Conservation (phyloP, 1,140 invertebrate genomes). For the Drosophila burlai region DNA sequence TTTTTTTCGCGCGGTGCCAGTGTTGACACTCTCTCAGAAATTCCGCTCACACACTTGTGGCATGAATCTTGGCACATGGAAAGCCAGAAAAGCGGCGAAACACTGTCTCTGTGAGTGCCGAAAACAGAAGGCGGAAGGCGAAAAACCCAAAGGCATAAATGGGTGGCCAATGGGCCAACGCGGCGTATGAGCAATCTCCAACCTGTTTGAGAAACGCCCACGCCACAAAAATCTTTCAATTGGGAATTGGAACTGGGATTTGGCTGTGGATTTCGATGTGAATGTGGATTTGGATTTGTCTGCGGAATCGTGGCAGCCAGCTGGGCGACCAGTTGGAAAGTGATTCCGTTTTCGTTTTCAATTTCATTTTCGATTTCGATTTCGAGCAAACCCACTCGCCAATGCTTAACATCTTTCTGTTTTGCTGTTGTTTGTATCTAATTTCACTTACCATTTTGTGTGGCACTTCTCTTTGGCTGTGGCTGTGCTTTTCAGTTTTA, state of each 20-base stretch:
- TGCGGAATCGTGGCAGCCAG: constrained; percentile 28
- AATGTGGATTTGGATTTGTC: not conserved
- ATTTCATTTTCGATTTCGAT: constrained; percentile 9
- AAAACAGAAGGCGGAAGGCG: constrained; percentile 35
- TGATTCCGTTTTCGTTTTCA: constrained; percentile 38
- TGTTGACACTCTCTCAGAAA: constrained; percentile 59
- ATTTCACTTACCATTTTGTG: constrained; percentile 65
- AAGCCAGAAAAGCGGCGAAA: constrained; percentile 25
- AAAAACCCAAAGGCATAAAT: constrained; percentile 41
- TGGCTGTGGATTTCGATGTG: not conserved
- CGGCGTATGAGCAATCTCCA: constrained; percentile 73
- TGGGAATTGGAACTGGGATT: constrained; percentile 10
- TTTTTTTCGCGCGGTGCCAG: constrained; percentile 8
- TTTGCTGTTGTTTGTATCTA: not conserved
- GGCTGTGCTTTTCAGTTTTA: constrained; percentile 10
- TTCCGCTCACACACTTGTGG: constrained; percentile 57
- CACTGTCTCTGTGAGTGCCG: not conserved
- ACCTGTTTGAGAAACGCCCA: constrained; percentile 73
- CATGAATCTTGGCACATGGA: constrained; percentile 60
- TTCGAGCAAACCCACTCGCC: constrained; percentile 7
- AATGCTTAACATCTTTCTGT: not conserved
- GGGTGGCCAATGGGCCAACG: constrained; percentile 24
- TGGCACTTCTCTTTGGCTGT: constrained; percentile 12
- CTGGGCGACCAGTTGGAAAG: constrained; percentile 56
- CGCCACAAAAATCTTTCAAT: constrained; percentile 27